A percentile compares a stretch with the other conserved stretches of the same genome.
Evolutionary conservation across 1,140 invertebrate species (phyloP).

Genomic region (Danaus plexippus): DNA sequence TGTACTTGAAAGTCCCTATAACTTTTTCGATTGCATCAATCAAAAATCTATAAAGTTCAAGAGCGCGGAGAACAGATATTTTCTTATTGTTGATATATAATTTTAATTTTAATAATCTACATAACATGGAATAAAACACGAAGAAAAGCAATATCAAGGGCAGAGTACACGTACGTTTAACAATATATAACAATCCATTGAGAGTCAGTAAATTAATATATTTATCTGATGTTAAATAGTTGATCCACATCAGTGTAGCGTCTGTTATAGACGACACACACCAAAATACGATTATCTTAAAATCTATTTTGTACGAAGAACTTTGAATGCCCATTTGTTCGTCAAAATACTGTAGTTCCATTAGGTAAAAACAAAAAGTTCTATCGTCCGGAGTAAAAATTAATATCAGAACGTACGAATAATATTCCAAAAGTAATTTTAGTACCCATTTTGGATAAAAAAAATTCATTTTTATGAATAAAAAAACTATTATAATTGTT

Average conservation of each 20-base stretch:
- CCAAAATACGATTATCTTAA: not conserved
- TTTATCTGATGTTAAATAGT: not conserved
- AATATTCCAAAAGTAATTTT: slow-evolving; percentile 2
- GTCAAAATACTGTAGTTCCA: not conserved
- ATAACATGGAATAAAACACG: slow-evolving; percentile 3
- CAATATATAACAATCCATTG: no score
- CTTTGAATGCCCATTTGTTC: slow-evolving; percentile 1
- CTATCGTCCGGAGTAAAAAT: not conserved
- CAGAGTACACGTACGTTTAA: no score
- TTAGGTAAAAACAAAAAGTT: slow-evolving; percentile 1
- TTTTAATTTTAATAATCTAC: slow-evolving; percentile 3
- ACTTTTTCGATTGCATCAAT: not conserved
- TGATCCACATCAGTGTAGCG: not conserved
- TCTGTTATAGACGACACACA: not conserved
- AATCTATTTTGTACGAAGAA: not conserved
- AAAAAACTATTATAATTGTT: no score
- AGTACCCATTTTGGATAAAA: not conserved
- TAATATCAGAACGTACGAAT: not conserved
- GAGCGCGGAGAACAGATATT: not conserved
- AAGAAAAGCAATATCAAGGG: slow-evolving; percentile 3
- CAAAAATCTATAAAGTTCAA: slow-evolving; percentile 1
- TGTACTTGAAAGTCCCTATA: not conserved
- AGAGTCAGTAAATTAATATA: no score
- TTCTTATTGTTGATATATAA: slow-evolving; percentile 5
- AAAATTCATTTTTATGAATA: no score